These are phyloP conservation scores for Luscinia megarhynchos DNA, from an alignment of 2,797 vertebrate genomes.

Conservation along the genomic window DNA sequence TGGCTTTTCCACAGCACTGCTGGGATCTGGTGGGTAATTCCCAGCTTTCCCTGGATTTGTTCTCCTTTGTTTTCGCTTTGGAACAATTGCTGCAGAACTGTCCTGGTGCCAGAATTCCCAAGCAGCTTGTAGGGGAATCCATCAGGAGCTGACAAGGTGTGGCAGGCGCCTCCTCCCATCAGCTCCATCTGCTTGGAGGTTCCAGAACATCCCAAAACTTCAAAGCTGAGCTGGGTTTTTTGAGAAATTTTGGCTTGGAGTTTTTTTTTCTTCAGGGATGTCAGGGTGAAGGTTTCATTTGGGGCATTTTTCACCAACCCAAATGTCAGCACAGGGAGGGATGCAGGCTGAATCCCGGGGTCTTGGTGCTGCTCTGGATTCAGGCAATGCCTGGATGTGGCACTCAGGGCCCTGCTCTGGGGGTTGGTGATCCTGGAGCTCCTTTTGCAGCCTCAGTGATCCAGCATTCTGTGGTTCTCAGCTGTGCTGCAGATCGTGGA, in stretches of 20 bases:
- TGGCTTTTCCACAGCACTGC: not conserved
- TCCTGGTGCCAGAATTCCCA: not conserved
- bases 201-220: not conserved
- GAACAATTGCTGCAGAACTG: not conserved
- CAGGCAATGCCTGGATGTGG: not conserved
- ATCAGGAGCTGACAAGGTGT: not conserved
- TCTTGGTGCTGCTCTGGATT: not conserved
- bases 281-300: not conserved
- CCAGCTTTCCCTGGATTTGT: not conserved
- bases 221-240: not conserved
- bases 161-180: rapidly evolving
- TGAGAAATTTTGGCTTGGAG: not conserved
- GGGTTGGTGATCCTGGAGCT: not conserved
- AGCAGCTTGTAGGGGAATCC: not conserved
- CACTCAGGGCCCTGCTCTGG: not conserved
- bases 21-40: not conserved
- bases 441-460: not conserved
- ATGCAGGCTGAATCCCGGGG: not conserved
- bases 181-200: rapidly evolving
- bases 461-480: not conserved
- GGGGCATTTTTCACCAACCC: not conserved
- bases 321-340: not conserved
- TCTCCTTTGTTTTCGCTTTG: not conserved
- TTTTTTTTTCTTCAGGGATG: not conserved
- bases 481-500: rapidly evolving